Evolutionary conservation across 2,113 vertebrate species (phyloP), one percentile per base, ranked within the genome.

Genomic region (Cyprinodon variegatus): DNA sequence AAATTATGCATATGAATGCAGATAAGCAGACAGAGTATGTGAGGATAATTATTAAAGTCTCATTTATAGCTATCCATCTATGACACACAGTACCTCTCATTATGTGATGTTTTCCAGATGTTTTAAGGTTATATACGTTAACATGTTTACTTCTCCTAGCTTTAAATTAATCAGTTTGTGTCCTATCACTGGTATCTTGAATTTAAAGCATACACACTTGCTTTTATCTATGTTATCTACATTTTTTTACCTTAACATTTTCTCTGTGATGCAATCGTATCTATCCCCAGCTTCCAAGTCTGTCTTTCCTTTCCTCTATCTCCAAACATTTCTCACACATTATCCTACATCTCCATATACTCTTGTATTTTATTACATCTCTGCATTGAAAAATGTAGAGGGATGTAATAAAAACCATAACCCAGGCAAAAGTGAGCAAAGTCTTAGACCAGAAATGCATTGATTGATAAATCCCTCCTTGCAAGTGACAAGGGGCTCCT

Each of bases 381-480:
- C 65, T 70, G 53, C 57, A 36, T 63, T 74, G 29, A 29, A 29
- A 29, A 29, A 29, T 29, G 29, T 29, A 29, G 29, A 29, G 29
- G 29, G 29, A 29, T 29, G 29, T 29, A 29, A 29, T 29, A 29
- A 29, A 29, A 29, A 29, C 29, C 29, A 29, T 29, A 29, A 29
- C 29, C 50, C 20, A 48, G 17, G 63, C 40, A 29, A 12, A 40
- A 67, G 65, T 71, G 78, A 74, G 78, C 69, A 76, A 63, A 78
- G 60, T 78, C 79, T 77, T 77, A 77, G 83, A 72, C 83, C 67
- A 45, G 66, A 77, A 78, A 67, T 68, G 72, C 57, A 74, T 75
- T 91, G 90, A 92, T 89, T 91, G 89, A 92, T 92, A 88, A 90
- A 87, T 87, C 83, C 75, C 76, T 78, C 68, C 70, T 73, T 66